Conservation (phyloP, 2,113 vertebrate genomes). For the Bambusicola thoracicus region DNA sequence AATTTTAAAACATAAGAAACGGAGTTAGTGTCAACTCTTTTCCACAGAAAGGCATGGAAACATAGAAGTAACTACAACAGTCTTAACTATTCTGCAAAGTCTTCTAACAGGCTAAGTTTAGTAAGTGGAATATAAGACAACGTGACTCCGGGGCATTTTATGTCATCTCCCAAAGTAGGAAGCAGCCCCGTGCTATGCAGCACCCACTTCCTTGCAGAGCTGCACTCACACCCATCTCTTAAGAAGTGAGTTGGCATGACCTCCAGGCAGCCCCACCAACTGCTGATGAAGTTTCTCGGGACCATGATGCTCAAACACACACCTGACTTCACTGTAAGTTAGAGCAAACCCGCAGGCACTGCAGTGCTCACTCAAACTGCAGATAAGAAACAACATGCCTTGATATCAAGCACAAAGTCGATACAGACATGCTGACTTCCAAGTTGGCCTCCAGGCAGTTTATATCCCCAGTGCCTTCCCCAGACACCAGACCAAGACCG, state of each 20-base stretch:
- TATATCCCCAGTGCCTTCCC: not conserved
- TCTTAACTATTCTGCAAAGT: not conserved
- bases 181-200: not conserved
- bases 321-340: not conserved
- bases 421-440: not conserved
- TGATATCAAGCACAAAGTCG: not conserved
- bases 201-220: not conserved
- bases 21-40: not conserved
- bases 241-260: not conserved
- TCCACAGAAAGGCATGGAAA: not conserved
- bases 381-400: not conserved
- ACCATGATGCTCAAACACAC: not conserved
- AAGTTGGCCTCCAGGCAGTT: not conserved
- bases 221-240: not conserved
- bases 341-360: not conserved
- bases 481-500: not conserved
- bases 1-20: not conserved
- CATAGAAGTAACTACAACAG: not conserved
- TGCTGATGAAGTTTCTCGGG: not conserved
- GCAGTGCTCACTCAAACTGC: not conserved
- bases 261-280: not conserved
- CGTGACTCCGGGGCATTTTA: not conserved
- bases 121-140: not conserved
- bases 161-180: not conserved
- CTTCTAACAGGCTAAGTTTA: not conserved